Evolutionary conservation across 2,888 invertebrate genomes (phyloP).

Genomic region (Standfussiana lucernea): DNA sequence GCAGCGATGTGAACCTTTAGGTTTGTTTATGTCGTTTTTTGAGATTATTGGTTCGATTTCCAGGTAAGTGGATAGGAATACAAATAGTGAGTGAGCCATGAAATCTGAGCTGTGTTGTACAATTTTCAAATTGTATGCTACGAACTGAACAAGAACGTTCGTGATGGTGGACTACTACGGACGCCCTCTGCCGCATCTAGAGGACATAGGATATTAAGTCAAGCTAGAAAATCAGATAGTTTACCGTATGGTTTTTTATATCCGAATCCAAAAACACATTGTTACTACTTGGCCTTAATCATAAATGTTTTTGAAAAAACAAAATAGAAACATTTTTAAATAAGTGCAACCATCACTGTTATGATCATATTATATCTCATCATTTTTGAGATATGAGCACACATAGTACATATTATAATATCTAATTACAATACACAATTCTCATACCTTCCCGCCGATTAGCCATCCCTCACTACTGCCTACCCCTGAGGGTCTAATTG

Average conservation of each 20-base stretch:
- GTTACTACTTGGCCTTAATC: not conserved
- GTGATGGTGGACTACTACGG: not conserved
- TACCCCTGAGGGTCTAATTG: slow-evolving; percentile 72
- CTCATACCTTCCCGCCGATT: slow-evolving; percentile 40
- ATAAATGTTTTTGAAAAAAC: not conserved
- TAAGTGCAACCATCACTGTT: not conserved
- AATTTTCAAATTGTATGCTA: not conserved
- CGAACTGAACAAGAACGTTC: not conserved
- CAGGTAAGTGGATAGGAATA: not conserved
- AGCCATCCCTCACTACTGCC: slow-evolving; percentile 34
- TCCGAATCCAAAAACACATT: not conserved
- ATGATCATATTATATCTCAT: not conserved
- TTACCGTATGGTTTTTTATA: not conserved
- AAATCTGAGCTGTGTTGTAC: not conserved
- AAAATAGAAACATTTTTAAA: not conserved
- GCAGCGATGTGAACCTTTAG: slow-evolving; percentile 9
- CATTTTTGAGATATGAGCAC: not conserved
- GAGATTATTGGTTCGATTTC: not conserved
- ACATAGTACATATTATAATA: not conserved
- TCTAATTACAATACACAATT: not conserved
- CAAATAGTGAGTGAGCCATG: not conserved
- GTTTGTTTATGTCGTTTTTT: not conserved
- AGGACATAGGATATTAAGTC: not conserved
- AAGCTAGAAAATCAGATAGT: not conserved
- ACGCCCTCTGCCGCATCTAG: not conserved